Conservation (phyloP, 2,797 vertebrate genomes). For the Falco peregrinus region DNA sequence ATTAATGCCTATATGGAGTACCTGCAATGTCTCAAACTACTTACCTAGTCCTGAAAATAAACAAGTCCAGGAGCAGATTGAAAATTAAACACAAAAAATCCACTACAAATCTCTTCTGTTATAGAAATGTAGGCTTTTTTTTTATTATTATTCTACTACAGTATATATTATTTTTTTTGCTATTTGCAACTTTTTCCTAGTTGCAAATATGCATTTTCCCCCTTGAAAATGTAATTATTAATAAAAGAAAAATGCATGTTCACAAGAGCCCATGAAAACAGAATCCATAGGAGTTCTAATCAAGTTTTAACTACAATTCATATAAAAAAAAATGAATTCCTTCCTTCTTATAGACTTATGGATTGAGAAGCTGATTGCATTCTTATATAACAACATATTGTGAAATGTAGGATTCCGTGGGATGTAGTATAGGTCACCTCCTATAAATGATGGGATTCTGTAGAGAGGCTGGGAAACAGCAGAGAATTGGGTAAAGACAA, state of each 20-base stretch:
- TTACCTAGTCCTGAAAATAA: not conserved
- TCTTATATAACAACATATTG: not conserved
- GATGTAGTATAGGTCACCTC: not conserved
- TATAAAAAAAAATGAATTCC: not conserved
- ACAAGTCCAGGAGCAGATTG: not conserved
- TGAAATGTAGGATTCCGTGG: not conserved
- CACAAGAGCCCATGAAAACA: not conserved
- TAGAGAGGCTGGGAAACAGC: not conserved
- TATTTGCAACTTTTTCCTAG: not conserved
- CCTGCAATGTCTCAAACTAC: no score
- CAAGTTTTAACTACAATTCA: not conserved
- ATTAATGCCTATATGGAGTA: no score
- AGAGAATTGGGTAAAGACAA: not conserved
- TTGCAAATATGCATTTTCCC: not conserved
- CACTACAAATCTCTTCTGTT: not conserved
- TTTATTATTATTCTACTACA: no score
- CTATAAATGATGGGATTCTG: not conserved
- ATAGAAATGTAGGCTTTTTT: not conserved
- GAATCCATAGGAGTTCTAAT: not conserved
- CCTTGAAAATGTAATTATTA: not conserved
- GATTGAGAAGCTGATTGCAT: not conserved
- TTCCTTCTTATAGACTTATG: not conserved
- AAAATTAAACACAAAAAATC: not conserved
- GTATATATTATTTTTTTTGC: not conserved
- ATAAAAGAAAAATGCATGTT: not conserved